phyloP scores from a whole-genome alignment of 2,888 invertebrate species.

The Sinotaia quadrata region DNA sequence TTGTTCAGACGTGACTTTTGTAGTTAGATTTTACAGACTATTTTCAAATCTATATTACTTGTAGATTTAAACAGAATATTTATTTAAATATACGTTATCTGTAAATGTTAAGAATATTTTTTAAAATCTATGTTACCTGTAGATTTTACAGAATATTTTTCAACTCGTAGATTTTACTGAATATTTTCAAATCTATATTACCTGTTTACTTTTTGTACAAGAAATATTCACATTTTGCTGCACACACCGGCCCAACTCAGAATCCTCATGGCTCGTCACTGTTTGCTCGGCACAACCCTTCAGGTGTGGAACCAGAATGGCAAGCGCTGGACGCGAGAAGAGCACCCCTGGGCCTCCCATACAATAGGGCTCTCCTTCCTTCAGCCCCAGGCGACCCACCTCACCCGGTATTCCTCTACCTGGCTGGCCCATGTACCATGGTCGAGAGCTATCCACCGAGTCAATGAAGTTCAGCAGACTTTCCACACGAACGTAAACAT shows the following conservation, averaged over 20 bases:
- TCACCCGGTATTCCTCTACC: conserved; percentile 78
- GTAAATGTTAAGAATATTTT: too few relatives aligned
- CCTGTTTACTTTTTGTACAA: conserved; percentile 79
- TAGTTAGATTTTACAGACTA: too few relatives aligned
- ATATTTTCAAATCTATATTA: conserved; percentile 74
- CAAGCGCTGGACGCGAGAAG: conserved; percentile 87
- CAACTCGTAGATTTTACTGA: too few relatives aligned
- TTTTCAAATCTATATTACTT: too few relatives aligned
- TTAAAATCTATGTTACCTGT: too few relatives aligned
- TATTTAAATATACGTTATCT: too few relatives aligned
- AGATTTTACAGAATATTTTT: too few relatives aligned
- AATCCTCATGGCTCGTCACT: conserved; percentile 96
- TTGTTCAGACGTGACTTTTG: too few relatives aligned
- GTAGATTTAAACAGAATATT: too few relatives aligned
- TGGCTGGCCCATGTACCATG: conserved; percentile 83
- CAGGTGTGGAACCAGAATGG: conserved; percentile 85
- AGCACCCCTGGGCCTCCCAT: conserved; percentile 99
- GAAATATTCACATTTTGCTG: conserved; percentile 92
- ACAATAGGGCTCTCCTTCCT: conserved; percentile 88
- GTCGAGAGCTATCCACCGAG: conserved; percentile 87
- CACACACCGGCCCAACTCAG: conserved; percentile 95
- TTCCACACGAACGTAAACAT: conserved; percentile 92
- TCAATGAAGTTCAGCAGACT: conserved; percentile 83
- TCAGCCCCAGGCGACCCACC: conserved; percentile 85
- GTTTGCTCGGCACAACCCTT: conserved; percentile 90